Percentiles rank a stretch among this genome's conserved stretches.
phyloP scores from a whole-genome alignment of 1,140 invertebrate species.

The Homalodisca vitripennis region DNA sequence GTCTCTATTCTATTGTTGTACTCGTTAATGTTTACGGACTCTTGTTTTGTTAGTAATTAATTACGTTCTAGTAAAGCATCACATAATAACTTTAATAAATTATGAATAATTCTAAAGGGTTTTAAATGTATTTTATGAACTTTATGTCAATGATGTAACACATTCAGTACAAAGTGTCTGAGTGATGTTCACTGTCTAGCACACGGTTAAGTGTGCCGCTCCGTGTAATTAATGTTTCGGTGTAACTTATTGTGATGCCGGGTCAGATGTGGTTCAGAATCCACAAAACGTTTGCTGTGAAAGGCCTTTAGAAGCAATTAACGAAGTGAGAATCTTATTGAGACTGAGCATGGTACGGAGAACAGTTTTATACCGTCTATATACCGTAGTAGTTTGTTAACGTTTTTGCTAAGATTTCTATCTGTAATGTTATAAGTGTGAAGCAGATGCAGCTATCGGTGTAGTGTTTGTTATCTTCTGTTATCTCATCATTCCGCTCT shows the following conservation, averaged over 20 bases:
- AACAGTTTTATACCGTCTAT: constrained; percentile 27
- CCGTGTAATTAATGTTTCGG: neutral
- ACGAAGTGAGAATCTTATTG: constrained; percentile 21
- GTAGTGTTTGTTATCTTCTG: constrained; percentile 15
- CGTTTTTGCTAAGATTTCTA: constrained; percentile 29
- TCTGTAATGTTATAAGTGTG: constrained; percentile 22
- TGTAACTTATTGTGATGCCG: constrained; percentile 14
- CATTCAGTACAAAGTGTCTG: neutral
- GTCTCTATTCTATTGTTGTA: neutral
- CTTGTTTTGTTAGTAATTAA: neutral
- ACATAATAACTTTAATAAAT: neutral
- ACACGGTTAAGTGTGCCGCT: neutral
- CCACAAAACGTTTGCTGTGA: constrained; percentile 24
- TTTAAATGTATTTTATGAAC: neutral
- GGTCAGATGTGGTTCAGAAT: neutral
- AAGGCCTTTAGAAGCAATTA: constrained; percentile 26
- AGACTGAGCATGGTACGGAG: constrained; percentile 13
- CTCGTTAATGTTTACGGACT: neutral
- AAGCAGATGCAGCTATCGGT: constrained; percentile 15
- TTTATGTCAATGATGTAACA: neutral
- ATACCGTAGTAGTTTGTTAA: constrained; percentile 28
- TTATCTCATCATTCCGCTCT: constrained; percentile 14
- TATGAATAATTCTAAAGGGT: too few relatives aligned
- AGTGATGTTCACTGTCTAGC: neutral
- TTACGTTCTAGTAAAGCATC: neutral